phyloP scores from a whole-genome alignment of 2,888 invertebrate genomes.

The Conchocele bisecta region DNA sequence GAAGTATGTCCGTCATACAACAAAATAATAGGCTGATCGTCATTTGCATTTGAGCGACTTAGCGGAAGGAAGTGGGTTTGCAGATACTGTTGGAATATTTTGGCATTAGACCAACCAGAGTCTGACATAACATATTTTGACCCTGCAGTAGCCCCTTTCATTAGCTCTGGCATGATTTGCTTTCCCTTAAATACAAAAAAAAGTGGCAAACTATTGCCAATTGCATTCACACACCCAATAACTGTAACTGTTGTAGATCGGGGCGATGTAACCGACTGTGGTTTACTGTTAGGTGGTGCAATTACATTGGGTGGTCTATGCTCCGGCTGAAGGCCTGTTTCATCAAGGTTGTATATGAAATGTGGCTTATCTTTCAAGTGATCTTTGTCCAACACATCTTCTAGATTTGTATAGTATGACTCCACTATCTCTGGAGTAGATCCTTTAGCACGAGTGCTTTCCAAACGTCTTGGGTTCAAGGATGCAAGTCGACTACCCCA shows the following conservation, averaged over 20 bases:
- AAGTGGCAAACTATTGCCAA: conserved; percentile 19
- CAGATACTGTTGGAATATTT: conserved; percentile 21
- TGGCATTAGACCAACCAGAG: conserved; percentile 22
- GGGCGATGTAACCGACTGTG: conserved; percentile 27
- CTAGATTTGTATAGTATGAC: conserved; percentile 14
- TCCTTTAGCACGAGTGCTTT: neutral
- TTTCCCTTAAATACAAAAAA: conserved; percentile 36
- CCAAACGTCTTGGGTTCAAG: neutral
- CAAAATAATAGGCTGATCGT: conserved; percentile 4
- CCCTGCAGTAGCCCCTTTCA: conserved; percentile 4
- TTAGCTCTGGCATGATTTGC: conserved; percentile 8
- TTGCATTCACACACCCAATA: conserved; percentile 35
- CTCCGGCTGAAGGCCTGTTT: conserved; percentile 31
- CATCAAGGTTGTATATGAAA: conserved; percentile 27
- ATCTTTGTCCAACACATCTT: conserved; percentile 26
- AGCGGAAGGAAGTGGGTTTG: conserved; percentile 15
- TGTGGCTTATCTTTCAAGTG: conserved; percentile 21
- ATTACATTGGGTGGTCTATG: conserved; percentile 23
- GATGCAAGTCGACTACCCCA: neutral
- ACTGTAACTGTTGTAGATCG: conserved; percentile 24
- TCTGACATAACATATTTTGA: conserved; percentile 7
- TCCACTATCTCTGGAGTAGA: conserved; percentile 20
- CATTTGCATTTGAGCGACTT: neutral
- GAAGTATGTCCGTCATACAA: conserved; percentile 33
- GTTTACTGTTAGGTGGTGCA: conserved; percentile 2